Conservation (phyloP, 2,113 vertebrate genomes). For the Laticauda colubrina region DNA sequence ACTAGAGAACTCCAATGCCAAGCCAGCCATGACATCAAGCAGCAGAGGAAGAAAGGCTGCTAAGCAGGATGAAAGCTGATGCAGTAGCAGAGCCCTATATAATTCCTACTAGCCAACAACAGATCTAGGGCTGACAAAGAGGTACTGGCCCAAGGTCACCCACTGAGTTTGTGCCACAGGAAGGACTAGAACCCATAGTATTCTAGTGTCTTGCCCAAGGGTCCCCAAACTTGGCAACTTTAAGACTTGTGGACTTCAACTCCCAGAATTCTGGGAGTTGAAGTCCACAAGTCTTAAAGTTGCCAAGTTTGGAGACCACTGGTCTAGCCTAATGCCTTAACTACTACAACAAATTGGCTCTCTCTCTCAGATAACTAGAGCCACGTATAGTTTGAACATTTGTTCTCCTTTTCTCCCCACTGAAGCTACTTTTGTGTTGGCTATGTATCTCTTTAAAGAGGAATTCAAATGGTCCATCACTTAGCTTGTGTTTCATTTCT, state of each 20-base stretch:
- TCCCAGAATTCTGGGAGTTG: too few relatives aligned
- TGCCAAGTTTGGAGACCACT: too few relatives aligned
- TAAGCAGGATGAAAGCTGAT: background rate
- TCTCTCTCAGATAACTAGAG: background rate
- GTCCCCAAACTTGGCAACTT: too few relatives aligned
- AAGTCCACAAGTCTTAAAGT: too few relatives aligned
- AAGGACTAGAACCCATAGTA: background rate
- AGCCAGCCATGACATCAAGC: background rate
- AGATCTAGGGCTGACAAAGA: background rate
- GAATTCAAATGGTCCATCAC: background rate
- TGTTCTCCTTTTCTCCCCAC: background rate
- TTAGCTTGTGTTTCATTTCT: constrained; percentile 39
- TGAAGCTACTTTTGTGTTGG: background rate
- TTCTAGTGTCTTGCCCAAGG: background rate
- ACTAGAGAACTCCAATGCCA: background rate
- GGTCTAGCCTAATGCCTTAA: background rate
- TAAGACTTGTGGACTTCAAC: too few relatives aligned
- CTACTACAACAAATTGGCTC: background rate
- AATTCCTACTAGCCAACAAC: background rate
- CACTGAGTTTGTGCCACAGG: background rate
- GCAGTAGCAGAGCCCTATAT: background rate
- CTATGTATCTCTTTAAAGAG: constrained; percentile 14
- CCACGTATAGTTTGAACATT: background rate
- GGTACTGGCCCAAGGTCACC: background rate
- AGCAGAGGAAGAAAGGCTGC: background rate